phyloP scores from a whole-genome alignment of 2,888 invertebrate species.

The Mylabris sibirica region DNA sequence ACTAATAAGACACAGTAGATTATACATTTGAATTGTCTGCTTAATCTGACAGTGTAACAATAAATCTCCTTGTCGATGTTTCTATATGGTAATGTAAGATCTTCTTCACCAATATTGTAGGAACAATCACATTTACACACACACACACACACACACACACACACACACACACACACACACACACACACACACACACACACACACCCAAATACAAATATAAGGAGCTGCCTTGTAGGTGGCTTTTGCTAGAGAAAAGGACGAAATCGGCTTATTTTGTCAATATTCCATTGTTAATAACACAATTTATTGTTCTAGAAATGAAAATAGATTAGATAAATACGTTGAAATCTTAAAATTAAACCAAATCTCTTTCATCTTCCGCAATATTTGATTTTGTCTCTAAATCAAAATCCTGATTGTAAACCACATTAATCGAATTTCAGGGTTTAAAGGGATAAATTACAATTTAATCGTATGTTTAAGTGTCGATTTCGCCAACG shows the following conservation, averaged over 20 bases:
- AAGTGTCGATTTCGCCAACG: no score
- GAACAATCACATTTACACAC: no score
- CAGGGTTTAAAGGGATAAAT: no score
- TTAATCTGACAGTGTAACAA: not conserved
- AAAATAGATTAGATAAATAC: not conserved
- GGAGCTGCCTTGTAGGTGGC: not conserved
- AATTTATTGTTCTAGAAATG: not conserved
- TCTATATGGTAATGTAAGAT: not conserved
- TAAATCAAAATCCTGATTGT: no score
- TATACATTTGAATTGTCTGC: not conserved
- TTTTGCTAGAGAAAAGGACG: not conserved
- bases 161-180: not conserved
- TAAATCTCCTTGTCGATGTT: not conserved
- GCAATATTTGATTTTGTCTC: not conserved
- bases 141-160: not conserved
- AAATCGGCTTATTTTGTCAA: constrained; percentile 6
- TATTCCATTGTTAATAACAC: not conserved
- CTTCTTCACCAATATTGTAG: not conserved
- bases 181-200: not conserved
- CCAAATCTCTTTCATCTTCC: not conserved
- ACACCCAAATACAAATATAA: not conserved
- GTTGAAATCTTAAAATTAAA: not conserved
- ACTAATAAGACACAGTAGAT: no score
- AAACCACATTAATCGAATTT: no score
- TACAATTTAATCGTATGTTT: no score